These are phyloP conservation scores for Bemisia tabaci DNA, from an alignment of 1,140 invertebrate species.

Conservation along the genomic window DNA sequence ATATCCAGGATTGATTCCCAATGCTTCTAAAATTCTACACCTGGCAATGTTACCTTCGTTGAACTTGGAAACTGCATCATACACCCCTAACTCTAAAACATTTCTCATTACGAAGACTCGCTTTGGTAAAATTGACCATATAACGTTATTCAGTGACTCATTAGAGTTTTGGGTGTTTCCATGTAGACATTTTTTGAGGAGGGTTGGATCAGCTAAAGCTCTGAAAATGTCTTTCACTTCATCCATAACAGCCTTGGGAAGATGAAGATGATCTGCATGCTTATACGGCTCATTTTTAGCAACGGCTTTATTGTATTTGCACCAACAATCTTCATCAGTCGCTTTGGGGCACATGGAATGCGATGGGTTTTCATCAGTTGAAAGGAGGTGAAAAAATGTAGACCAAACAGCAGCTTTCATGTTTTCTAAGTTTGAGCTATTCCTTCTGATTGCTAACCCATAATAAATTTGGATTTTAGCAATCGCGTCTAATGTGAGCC, in stretches of 20 bases:
- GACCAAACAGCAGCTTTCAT: constrained; percentile 22
- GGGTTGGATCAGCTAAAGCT: constrained; percentile 1
- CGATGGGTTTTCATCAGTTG: constrained; percentile 23
- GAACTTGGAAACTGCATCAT: neutral
- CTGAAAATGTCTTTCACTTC: constrained; percentile 6
- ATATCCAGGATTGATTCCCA: neutral
- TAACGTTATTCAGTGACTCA: constrained; percentile 6
- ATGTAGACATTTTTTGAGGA: constrained; percentile 4
- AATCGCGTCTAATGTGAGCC: constrained; percentile 14
- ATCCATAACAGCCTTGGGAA: constrained; percentile 1
- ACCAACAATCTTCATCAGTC: constrained; percentile 21
- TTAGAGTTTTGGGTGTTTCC: constrained; percentile 6
- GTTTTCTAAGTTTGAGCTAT: constrained; percentile 11
- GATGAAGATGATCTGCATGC: constrained; percentile 8
- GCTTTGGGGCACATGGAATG: constrained; percentile 21
- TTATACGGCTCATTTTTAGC: constrained; percentile 3
- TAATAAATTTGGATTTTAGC: constrained; percentile 18
- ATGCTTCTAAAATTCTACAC: neutral
- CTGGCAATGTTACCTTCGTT: neutral
- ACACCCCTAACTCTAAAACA: neutral
- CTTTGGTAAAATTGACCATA: neutral
- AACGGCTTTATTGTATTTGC: constrained; percentile 10
- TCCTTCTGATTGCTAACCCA: constrained; percentile 17
- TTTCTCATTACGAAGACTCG: neutral
- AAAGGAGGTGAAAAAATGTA: constrained; percentile 26